phyloP scores from a whole-genome alignment of 2,888 invertebrate species.

The Trichogramma evanescens region DNA sequence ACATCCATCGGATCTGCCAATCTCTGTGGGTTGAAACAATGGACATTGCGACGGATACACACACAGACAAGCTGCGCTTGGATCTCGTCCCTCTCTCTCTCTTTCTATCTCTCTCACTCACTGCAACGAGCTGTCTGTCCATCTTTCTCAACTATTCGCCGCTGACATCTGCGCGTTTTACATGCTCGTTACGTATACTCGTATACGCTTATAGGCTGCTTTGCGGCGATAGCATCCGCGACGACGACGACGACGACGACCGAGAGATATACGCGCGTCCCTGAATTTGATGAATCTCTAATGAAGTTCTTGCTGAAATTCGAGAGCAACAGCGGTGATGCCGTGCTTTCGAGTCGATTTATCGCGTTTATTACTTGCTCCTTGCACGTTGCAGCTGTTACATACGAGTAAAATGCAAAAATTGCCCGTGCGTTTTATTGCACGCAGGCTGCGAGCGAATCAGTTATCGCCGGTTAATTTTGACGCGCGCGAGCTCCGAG shows the following conservation, averaged over 20 bases:
- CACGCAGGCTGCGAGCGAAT: not conserved
- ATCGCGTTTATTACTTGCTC: too few species aligned
- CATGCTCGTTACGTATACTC: conserved; percentile 5
- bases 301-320: too few species aligned
- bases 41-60: conserved; percentile 8
- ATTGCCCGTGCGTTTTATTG: too few species aligned
- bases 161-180: conserved; percentile 6
- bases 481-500: not conserved
- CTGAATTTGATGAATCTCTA: too few species aligned
- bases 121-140: conserved; percentile 12
- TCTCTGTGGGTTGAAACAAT: conserved; percentile 17
- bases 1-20: conserved; percentile 27
- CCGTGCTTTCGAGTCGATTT: too few species aligned
- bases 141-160: not conserved
- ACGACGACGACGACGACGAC: too few species aligned
- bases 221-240: not conserved
- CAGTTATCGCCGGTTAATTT: not conserved
- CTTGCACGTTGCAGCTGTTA: too few species aligned
- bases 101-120: conserved; percentile 1
- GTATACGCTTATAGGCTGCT: not conserved
- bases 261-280: too few species aligned
- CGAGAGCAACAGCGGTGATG: too few species aligned
- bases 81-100: not conserved
- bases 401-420: too few species aligned
- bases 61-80: conserved; percentile 20